A percentile compares a stretch with the other conserved stretches of the same genome.
Evolutionary conservation across 2,888 invertebrate genomes (phyloP).

Genomic region (Nineta flava): DNA sequence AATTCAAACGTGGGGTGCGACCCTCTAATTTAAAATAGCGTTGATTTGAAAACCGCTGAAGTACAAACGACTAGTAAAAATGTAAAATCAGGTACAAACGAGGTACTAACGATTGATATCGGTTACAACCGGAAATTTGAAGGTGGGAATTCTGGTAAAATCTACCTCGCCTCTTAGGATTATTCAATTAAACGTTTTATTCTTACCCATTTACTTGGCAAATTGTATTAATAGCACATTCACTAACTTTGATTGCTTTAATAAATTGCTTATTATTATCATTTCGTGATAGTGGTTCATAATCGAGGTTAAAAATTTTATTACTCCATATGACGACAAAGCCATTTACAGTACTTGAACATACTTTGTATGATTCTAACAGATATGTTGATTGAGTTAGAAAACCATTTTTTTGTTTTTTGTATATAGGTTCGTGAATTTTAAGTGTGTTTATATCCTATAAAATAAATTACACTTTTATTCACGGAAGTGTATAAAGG

Average conservation of each 20-base stretch:
- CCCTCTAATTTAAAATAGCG: no score
- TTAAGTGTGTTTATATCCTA: conserved; percentile 19
- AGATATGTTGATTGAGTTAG: conserved; percentile 37
- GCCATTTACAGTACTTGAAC: conserved; percentile 30
- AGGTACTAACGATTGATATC: no score
- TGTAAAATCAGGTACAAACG: no score
- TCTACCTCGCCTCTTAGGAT: no score
- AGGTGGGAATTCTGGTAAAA: not conserved
- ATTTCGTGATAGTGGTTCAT: conserved; percentile 19
- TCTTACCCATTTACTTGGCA: conserved; percentile 3
- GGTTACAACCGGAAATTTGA: not conserved
- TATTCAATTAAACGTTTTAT: not conserved
- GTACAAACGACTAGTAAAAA: no score
- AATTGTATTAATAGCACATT: not conserved
- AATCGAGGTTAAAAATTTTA: conserved; percentile 27
- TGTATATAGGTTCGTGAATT: conserved; percentile 10
- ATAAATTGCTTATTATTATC: conserved; percentile 28
- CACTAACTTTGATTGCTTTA: conserved; percentile 30
- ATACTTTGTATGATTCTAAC: conserved; percentile 25
- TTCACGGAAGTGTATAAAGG: no score
- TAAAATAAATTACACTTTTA: no score
- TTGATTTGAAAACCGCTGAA: no score
- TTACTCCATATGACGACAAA: conserved; percentile 34
- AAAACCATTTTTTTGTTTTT: conserved; percentile 24
- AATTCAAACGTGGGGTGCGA: no score